A percentile compares a stretch with the other conserved stretches of the same genome.
Conservation (phyloP, 2,113 vertebrate genomes). For the Bubo scandiacus region DNA sequence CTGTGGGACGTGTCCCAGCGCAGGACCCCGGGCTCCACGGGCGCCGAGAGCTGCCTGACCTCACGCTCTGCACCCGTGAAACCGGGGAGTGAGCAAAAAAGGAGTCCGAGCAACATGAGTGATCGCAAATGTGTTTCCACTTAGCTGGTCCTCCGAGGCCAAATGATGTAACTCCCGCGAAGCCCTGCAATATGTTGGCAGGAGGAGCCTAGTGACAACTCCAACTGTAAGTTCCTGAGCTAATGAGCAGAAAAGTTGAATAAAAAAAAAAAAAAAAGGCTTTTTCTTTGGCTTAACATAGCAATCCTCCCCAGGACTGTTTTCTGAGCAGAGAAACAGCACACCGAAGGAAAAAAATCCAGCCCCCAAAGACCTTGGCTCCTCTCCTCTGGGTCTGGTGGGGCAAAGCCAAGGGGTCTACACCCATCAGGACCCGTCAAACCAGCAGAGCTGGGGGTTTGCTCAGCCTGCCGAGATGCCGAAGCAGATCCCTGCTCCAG, state of each 20-base stretch:
- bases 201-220: conserved; percentile 27
- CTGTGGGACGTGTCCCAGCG: fast-evolving
- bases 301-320: background rate
- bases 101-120: background rate
- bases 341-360: background rate
- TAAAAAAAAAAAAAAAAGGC: background rate
- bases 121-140: conserved; percentile 57
- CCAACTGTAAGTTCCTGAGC: conserved; percentile 44
- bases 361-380: background rate
- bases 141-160: conserved; percentile 42
- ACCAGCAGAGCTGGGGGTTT: background rate
- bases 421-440: background rate
- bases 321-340: background rate
- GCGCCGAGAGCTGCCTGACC: background rate
- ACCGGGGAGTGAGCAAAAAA: background rate
- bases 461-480: background rate
- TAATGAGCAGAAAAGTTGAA: conserved; percentile 36
- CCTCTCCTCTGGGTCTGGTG: background rate
- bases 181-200: conserved; percentile 50
- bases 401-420: background rate
- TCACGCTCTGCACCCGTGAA: background rate
- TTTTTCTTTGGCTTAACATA: background rate
- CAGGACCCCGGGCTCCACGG: background rate
- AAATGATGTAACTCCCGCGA: conserved; percentile 62
- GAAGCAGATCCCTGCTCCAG: background rate